These are phyloP conservation scores for Leucoraja ocellata DNA, from an alignment of 2,797 vertebrate species.

Conservation along the genomic window DNA sequence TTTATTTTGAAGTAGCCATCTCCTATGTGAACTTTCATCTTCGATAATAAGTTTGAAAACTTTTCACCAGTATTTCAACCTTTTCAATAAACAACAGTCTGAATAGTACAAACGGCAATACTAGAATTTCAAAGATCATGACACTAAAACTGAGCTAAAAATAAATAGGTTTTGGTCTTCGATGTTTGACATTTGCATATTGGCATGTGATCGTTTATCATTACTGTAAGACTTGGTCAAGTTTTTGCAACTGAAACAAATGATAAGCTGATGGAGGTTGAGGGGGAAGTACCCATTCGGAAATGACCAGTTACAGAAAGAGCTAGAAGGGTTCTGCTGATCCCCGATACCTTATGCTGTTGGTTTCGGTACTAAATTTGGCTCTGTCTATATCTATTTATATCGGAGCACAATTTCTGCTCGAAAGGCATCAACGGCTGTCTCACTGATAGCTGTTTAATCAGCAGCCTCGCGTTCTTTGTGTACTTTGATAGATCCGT, in stretches of 20 bases:
- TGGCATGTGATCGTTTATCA: slow-evolving; percentile 16
- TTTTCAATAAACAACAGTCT: background rate
- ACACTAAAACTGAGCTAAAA: slow-evolving; percentile 13
- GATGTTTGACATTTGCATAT: slow-evolving; percentile 18
- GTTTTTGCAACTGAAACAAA: slow-evolving; percentile 47
- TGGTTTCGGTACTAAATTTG: slow-evolving; percentile 49
- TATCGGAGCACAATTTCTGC: slow-evolving; percentile 41
- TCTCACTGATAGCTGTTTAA: slow-evolving; percentile 57
- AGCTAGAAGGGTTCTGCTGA: slow-evolving; percentile 60
- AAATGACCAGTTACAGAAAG: slow-evolving; percentile 66
- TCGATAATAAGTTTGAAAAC: background rate
- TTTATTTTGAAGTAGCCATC: background rate
- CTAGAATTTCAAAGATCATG: background rate
- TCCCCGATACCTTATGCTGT: slow-evolving; percentile 46
- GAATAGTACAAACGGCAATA: background rate
- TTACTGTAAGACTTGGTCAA: slow-evolving; percentile 41
- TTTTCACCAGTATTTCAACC: background rate
- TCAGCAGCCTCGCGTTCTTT: slow-evolving; percentile 56
- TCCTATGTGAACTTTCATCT: background rate
- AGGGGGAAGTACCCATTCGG: slow-evolving; percentile 59
- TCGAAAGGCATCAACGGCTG: slow-evolving; percentile 41
- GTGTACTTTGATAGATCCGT: slow-evolving; percentile 64
- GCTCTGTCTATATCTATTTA: slow-evolving; percentile 46
- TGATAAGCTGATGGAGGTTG: slow-evolving; percentile 52
- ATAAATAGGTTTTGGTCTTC: background rate